phyloP scores from a whole-genome alignment of 2,888 invertebrate species.

The Neoaliturus tenellus region DNA sequence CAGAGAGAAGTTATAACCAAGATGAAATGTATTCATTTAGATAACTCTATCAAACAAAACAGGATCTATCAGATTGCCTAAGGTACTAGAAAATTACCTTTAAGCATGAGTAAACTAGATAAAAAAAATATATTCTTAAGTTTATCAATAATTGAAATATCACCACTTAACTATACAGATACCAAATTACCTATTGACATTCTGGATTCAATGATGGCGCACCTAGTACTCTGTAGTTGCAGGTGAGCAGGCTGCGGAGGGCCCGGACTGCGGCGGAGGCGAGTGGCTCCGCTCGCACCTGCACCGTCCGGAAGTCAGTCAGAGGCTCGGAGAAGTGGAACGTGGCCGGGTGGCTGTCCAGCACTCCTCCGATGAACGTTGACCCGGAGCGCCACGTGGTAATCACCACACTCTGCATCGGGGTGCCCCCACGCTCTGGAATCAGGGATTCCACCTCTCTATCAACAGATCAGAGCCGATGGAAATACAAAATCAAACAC shows the following conservation, averaged over 20 bases:
- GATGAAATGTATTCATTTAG: no score
- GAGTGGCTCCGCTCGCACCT: slow-evolving; percentile 85
- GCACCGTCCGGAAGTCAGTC: slow-evolving; percentile 87
- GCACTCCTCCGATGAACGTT: slow-evolving; percentile 90
- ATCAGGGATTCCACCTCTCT: slow-evolving; percentile 81
- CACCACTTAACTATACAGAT: no score
- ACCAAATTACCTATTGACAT: no score
- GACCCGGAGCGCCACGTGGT: slow-evolving; percentile 96
- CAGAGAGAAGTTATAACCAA: no score
- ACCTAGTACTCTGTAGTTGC: slow-evolving; percentile 84
- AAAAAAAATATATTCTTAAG: no score
- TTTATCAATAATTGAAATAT: no score
- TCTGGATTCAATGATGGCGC: slow-evolving; percentile 58
- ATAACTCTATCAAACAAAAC: no score
- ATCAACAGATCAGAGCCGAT: neutral
- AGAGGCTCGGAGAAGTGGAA: slow-evolving; percentile 95
- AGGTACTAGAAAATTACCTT: no score
- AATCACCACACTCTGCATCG: slow-evolving; percentile 85
- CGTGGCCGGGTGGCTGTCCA: slow-evolving; percentile 90
- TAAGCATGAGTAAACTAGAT: no score
- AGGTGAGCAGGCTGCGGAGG: slow-evolving; percentile 84
- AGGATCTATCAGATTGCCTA: no score
- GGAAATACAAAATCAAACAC: no score
- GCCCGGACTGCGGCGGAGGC: slow-evolving; percentile 81
- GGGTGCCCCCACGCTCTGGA: slow-evolving; percentile 82